These are phyloP conservation scores for Brachyopa scutellaris DNA, from an alignment of 2,888 invertebrate species.

Conservation along the genomic window DNA sequence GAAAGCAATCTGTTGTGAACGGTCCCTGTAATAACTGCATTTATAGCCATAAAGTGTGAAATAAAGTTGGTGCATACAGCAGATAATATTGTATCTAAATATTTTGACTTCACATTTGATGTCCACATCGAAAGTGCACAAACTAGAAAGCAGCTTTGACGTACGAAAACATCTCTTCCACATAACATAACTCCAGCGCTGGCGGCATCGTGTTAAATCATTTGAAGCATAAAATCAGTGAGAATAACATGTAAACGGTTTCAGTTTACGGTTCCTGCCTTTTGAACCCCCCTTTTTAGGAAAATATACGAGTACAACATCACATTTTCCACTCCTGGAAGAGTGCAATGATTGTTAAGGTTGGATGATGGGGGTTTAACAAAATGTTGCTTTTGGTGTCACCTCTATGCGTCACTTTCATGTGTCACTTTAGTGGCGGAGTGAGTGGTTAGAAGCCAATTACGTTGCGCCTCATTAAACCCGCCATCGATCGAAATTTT, in stretches of 20 bases:
- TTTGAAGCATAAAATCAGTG: conserved; percentile 58
- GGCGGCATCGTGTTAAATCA: conserved; percentile 20
- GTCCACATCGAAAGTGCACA: not conserved
- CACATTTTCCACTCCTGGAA: conserved; percentile 23
- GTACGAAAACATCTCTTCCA: too few relatives aligned
- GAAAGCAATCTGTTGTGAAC: conserved; percentile 8
- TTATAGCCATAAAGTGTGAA: conserved; percentile 29
- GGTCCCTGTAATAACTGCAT: conserved; percentile 2
- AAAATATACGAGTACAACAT: conserved; percentile 24
- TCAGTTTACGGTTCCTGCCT: conserved; percentile 56
- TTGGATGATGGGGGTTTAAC: too few relatives aligned
- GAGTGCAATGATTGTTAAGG: not conserved
- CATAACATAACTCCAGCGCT: not conserved
- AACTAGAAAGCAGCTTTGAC: conserved; percentile 2
- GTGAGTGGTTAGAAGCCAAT: conserved; percentile 30
- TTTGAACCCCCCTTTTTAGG: not conserved
- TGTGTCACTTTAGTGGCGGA: conserved; percentile 23
- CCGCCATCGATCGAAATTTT: conserved; percentile 46
- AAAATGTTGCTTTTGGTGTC: not conserved
- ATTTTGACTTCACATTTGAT: not conserved
- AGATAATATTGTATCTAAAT: not conserved
- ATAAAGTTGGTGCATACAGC: not conserved
- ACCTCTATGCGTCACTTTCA: not conserved
- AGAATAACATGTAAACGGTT: conserved; percentile 64
- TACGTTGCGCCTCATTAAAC: conserved; percentile 45